phyloP scores from a whole-genome alignment of 2,797 vertebrate genomes.

The Anisognathus igniventris region DNA sequence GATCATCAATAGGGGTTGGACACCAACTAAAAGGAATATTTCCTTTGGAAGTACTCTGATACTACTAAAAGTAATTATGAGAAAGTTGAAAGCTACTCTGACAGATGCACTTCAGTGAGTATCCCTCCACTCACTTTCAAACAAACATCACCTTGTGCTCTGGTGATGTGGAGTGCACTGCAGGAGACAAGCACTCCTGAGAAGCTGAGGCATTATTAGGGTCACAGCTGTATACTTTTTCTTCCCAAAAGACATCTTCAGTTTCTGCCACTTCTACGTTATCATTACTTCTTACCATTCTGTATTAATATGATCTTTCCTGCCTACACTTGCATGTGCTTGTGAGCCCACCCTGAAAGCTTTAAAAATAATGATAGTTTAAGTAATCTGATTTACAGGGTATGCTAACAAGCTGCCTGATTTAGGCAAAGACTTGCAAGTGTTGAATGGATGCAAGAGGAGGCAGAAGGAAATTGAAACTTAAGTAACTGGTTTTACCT shows the following conservation, averaged over 20 bases:
- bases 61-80: background rate
- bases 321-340: background rate
- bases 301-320: background rate
- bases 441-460: background rate
- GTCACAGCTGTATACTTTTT: background rate
- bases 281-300: background rate
- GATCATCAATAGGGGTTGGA: accelerated
- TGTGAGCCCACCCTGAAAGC: background rate
- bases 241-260: background rate
- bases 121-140: background rate
- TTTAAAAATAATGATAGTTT: background rate
- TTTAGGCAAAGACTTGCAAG: background rate
- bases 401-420: background rate
- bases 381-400: background rate
- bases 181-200: background rate
- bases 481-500: background rate
- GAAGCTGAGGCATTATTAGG: background rate
- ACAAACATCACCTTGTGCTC: background rate
- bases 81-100: background rate
- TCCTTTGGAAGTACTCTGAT: background rate
- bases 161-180: background rate
- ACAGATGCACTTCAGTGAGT: background rate
- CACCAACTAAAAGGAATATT: background rate
- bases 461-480: background rate
- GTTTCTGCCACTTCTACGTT: background rate